phyloP scores from a whole-genome alignment of 2,113 vertebrate genomes.

The Heterotilapia buettikoferi region DNA sequence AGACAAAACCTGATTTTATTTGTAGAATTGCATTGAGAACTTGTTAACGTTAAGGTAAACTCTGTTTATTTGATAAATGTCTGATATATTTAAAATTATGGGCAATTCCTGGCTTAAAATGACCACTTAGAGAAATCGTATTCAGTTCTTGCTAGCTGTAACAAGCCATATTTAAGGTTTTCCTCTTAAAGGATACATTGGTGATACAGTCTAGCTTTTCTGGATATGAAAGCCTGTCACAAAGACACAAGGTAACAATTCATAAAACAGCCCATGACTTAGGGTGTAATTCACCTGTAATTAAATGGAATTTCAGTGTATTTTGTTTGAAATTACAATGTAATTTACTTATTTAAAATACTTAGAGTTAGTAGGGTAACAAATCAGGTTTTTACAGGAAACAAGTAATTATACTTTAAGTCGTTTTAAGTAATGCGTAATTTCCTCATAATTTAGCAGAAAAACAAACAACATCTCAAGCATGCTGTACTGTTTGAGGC shows the following conservation, averaged over 20 bases:
- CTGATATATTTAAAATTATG: neutral
- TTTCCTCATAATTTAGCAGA: neutral
- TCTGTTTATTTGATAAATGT: neutral
- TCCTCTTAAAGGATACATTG: neutral
- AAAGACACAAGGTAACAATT: neutral
- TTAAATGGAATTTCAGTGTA: neutral
- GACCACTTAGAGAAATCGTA: neutral
- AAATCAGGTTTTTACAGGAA: neutral
- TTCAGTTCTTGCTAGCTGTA: neutral
- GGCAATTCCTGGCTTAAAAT: neutral
- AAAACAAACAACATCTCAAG: neutral
- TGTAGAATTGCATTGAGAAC: neutral
- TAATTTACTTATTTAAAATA: neutral
- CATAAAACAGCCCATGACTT: neutral
- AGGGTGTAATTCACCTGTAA: neutral
- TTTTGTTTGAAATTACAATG: neutral
- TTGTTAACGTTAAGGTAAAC: neutral
- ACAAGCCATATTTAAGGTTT: rapidly evolving
- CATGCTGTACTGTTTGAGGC: neutral
- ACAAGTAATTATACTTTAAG: neutral
- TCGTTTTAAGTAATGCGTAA: neutral
- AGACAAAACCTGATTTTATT: neutral
- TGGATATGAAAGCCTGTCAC: neutral
- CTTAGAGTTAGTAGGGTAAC: neutral
- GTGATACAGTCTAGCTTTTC: neutral